Percentiles rank a stretch among this genome's conserved stretches.
phyloP scores from a whole-genome alignment of 2,888 invertebrate species.

The Pandemis cinnamomeana region DNA sequence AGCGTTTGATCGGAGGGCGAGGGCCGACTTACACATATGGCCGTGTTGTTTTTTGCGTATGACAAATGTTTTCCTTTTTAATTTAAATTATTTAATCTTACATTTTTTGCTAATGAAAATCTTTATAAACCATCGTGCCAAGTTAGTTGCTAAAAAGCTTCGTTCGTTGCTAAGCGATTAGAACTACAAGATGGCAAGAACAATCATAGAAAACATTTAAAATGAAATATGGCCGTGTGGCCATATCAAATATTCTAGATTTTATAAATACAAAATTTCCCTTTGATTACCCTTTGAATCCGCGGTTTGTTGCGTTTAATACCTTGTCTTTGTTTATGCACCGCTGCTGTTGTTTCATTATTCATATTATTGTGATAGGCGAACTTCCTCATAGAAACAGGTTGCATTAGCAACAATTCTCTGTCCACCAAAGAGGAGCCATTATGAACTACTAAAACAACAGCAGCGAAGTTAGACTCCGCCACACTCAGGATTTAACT shows the following conservation, averaged over 20 bases:
- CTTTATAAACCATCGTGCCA: too few relatives aligned
- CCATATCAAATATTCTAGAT: too few relatives aligned
- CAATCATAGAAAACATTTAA: too few relatives aligned
- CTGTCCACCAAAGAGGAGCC: slow-evolving; percentile 65
- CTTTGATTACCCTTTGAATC: slow-evolving; percentile 5
- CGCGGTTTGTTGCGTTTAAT: slow-evolving; percentile 25
- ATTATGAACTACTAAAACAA: slow-evolving; percentile 72
- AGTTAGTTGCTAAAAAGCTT: too few relatives aligned
- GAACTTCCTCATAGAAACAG: slow-evolving; percentile 52
- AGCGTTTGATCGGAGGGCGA: slow-evolving; percentile 53
- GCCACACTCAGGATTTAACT: slow-evolving; percentile 69
- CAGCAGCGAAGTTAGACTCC: slow-evolving; percentile 69
- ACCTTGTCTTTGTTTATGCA: slow-evolving; percentile 23
- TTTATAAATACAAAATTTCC: slow-evolving; percentile 1
- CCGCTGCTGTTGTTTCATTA: slow-evolving; percentile 31
- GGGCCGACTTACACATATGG: slow-evolving; percentile 62
- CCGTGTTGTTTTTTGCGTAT: slow-evolving; percentile 32
- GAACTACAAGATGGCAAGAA: too few relatives aligned
- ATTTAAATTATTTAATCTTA: neutral
- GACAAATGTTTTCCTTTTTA: neutral
- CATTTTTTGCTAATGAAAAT: too few relatives aligned
- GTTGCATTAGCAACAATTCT: slow-evolving; percentile 69
- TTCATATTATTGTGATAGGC: slow-evolving; percentile 30
- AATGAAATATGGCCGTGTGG: too few relatives aligned
- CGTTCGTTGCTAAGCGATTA: too few relatives aligned